Base-by-base conservation (phyloP, 2,888 invertebrate genomes). In the Therioaphis trifolii region DNA sequence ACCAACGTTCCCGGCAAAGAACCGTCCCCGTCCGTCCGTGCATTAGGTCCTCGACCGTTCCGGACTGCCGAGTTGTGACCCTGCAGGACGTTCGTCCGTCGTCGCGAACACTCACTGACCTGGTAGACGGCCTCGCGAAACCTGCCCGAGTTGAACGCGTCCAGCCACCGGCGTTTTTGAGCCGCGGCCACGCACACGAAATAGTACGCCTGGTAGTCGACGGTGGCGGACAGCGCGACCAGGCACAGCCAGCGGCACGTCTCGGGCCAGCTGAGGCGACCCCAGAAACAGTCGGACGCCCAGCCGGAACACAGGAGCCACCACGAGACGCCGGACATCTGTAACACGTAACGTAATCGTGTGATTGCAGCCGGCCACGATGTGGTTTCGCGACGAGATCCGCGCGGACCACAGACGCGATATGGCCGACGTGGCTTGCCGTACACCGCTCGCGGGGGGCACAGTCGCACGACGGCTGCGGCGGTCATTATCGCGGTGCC, bases 291-390 rank as follows among this genome's bases (percentile, higher is more conserved):
- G 18, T 82, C 72, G 63, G 63, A 72, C 40, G 63, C 29, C 82
- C 82, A 82, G 0, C 82, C 74, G 27, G 82, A 74, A 40, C 82
- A 82, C 49, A 74, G 35, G n/a, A 82, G 74, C 82, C 82, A 82
- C 72, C 72, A 82, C 52, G 82, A 82, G 14, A 82, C 74, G 40
- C 82, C 82, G 2, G 82, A 63, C 72, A 82, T 82, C 82, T 82
- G 40, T 69, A 52, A 40, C 9, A n/a, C n/a, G n/a, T n/a, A 2
- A 61, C 15, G 15, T n/a, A n/a, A n/a, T n/a, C n/a, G n/a, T n/a
- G 14, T 4, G 55, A 21, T 55, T 5, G n/a, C 18, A n/a, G n/a
- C n/a, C n/a, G n/a, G n/a, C n/a, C n/a, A n/a, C n/a, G n/a, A n/a
- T n/a, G n/a, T n/a, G n/a, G n/a, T n/a, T n/a, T n/a, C n/a, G n/a